phyloP scores from a whole-genome alignment of 2,888 invertebrate genomes.

The Dicyrtomina minuta region DNA sequence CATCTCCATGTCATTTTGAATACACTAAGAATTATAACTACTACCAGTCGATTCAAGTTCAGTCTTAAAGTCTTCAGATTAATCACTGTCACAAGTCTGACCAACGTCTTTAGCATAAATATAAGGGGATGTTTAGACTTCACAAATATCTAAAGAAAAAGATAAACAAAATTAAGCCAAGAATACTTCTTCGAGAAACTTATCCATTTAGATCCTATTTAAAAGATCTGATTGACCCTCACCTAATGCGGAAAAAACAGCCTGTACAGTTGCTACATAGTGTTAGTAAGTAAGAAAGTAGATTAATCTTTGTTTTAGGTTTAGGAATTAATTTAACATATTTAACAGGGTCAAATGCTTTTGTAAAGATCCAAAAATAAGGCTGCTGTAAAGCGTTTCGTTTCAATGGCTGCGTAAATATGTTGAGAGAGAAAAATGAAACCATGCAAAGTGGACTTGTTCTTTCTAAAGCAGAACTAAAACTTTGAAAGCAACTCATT shows the following conservation, averaged over 20 bases:
- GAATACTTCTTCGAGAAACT: slow-evolving; percentile 11
- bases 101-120: no score
- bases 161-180: slow-evolving; percentile 34
- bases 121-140: no score
- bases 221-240: background rate
- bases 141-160: slow-evolving; percentile 35
- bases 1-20: no score
- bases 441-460: no score
- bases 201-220: background rate
- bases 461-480: no score
- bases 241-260: background rate
- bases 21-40: no score
- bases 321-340: background rate
- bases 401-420: no score
- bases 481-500: no score
- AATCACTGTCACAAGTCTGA: no score
- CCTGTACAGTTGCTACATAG: background rate
- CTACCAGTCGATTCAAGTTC: no score
- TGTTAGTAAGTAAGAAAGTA: background rate
- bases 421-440: no score
- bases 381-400: background rate
- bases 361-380: slow-evolving; percentile 13
- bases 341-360: slow-evolving; percentile 5
- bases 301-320: background rate
- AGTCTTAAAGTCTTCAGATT: no score